Evolutionary conservation across 2,113 vertebrate genomes (phyloP).

Genomic region (Ellobius talpinus): DNA sequence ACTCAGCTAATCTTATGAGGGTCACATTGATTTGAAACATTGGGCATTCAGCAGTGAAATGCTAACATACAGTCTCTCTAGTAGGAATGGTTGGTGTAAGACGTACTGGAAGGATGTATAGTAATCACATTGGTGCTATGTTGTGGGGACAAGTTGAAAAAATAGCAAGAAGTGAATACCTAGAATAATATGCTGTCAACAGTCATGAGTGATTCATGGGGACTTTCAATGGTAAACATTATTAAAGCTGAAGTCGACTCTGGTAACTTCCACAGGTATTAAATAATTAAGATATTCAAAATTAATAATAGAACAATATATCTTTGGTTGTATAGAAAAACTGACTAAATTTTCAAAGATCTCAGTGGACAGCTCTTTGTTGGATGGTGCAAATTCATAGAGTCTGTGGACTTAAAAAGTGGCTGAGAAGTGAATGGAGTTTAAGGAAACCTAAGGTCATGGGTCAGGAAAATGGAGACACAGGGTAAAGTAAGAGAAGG

Average conservation of each 20-base stretch:
- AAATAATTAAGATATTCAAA: not conserved
- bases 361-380: not conserved
- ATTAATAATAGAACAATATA: not conserved
- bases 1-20: not conserved
- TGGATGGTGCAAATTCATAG: not conserved
- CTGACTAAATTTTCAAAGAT: not conserved
- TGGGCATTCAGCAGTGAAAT: not conserved
- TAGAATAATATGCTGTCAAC: not conserved
- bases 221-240: not conserved
- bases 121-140: not conserved
- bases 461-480: not conserved
- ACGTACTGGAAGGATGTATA: rapidly evolving
- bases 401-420: not conserved
- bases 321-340: not conserved
- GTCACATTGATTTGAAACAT: not conserved
- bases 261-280: not conserved
- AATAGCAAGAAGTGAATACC: not conserved
- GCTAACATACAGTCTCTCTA: not conserved
- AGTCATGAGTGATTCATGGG: not conserved
- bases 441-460: not conserved
- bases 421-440: not conserved
- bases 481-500: not conserved
- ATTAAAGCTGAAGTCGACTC: not conserved
- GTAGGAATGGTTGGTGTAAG: not conserved
- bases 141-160: not conserved